Evolutionary conservation across 2,113 vertebrate species (phyloP).

Genomic region (Polypterus senegalus): DNA sequence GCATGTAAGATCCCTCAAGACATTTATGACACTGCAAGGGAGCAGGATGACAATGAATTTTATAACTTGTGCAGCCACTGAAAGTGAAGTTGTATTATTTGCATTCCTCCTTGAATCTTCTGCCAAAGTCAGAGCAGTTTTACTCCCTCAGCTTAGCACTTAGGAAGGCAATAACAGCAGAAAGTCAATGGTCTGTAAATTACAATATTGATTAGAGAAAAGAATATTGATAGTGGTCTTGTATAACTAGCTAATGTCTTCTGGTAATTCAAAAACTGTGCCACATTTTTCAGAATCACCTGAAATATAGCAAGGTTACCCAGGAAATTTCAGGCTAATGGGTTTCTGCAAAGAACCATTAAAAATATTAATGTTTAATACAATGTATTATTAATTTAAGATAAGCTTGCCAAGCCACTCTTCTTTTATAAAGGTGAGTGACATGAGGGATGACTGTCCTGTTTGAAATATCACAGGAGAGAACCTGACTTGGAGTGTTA

Average conservation of each 20-base stretch:
- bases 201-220: constrained; percentile 32
- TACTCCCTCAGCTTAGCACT: constrained; percentile 19
- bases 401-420: constrained; percentile 39
- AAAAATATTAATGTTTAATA: constrained; percentile 33
- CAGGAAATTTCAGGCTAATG: constrained; percentile 30
- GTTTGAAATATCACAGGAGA: neutral
- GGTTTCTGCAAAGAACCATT: constrained; percentile 24
- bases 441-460: neutral
- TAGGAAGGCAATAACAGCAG: constrained; percentile 19
- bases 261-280: constrained; percentile 16
- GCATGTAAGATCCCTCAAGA: neutral
- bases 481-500: no score
- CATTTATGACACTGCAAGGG: constrained; percentile 20
- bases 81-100: constrained; percentile 28
- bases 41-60: constrained; percentile 27
- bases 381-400: constrained; percentile 40
- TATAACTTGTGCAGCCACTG: constrained; percentile 20
- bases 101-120: constrained; percentile 38
- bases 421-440: constrained; percentile 15
- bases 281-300: constrained; percentile 18
- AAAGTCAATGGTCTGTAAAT: constrained; percentile 34
- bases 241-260: constrained; percentile 15
- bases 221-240: constrained; percentile 17
- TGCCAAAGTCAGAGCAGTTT: constrained; percentile 29
- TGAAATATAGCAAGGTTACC: constrained; percentile 37